phyloP scores from a whole-genome alignment of 2,113 vertebrate species.

The Cepphus grylle region DNA sequence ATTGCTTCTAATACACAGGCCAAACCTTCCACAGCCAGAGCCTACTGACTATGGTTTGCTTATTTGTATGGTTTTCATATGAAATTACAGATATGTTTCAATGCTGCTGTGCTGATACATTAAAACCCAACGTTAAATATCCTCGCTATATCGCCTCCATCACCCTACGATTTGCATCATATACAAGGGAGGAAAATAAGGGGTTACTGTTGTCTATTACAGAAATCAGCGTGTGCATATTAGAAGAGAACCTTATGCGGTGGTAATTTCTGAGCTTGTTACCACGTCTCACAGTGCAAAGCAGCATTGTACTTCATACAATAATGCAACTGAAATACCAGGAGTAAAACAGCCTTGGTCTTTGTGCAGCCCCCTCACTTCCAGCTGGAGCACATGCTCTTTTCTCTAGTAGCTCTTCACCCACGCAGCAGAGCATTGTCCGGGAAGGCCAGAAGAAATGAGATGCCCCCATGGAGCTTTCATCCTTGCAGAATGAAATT shows the following conservation, averaged over 20 bases:
- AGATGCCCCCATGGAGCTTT: background rate
- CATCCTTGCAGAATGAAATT: background rate
- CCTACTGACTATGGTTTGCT: background rate
- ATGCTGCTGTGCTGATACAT: background rate
- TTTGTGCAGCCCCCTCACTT: background rate
- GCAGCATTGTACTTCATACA: background rate
- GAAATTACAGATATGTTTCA: background rate
- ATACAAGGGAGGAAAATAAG: background rate
- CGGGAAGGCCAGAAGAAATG: background rate
- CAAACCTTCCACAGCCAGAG: background rate
- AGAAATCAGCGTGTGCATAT: background rate
- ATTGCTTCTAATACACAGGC: background rate
- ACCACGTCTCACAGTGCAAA: background rate
- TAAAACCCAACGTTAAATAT: background rate
- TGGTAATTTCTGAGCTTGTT: background rate
- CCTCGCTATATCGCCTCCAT: background rate
- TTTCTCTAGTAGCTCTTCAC: background rate
- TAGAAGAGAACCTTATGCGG: rapidly evolving
- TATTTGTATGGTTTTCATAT: background rate
- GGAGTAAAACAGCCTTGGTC: background rate
- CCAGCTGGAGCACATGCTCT: background rate
- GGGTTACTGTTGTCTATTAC: background rate
- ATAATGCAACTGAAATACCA: background rate
- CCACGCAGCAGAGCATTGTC: background rate
- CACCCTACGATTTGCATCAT: background rate